phyloP scores from a whole-genome alignment of 2,797 vertebrate genomes.

The Rhinichthys osculus region DNA sequence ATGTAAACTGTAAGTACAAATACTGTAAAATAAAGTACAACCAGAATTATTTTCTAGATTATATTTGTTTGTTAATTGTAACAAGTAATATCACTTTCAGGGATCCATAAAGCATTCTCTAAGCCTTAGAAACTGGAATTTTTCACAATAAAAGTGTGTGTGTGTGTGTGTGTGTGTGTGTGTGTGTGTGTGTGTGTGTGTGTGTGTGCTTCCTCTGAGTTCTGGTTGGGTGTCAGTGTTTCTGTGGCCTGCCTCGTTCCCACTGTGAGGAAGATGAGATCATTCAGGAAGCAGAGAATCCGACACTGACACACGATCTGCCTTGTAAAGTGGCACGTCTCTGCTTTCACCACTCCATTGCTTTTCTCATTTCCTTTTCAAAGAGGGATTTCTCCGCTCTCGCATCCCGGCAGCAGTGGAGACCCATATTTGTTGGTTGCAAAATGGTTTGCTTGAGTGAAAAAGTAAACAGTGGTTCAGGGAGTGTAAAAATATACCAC shows the following conservation, averaged over 20 bases:
- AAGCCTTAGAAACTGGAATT: background rate
- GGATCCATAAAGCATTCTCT: background rate
- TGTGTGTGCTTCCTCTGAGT: conserved; percentile 29
- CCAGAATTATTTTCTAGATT: background rate
- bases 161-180: conserved; percentile 1
- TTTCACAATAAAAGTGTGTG: background rate
- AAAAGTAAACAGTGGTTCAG: background rate
- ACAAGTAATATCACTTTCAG: background rate
- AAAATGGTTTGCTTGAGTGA: background rate
- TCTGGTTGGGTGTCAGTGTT: conserved; percentile 53
- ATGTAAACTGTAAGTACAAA: too few species aligned
- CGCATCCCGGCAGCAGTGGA: background rate
- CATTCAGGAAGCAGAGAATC: conserved; percentile 59
- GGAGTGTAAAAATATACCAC: background rate
- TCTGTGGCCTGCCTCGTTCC: conserved; percentile 55
- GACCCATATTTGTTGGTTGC: background rate
- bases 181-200: conserved; percentile 20
- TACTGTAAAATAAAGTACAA: too few species aligned
- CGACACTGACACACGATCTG: conserved; percentile 56
- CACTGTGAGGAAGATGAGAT: conserved; percentile 60
- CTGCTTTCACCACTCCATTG: conserved; percentile 36
- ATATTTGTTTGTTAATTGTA: background rate
- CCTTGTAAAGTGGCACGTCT: conserved; percentile 55
- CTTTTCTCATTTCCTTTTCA: conserved; percentile 36
- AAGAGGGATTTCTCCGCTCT: background rate